Percentiles rank a stretch among this genome's conserved stretches.
phyloP scores from a whole-genome alignment of 2,797 vertebrate genomes.

The Phalanger gymnotis region DNA sequence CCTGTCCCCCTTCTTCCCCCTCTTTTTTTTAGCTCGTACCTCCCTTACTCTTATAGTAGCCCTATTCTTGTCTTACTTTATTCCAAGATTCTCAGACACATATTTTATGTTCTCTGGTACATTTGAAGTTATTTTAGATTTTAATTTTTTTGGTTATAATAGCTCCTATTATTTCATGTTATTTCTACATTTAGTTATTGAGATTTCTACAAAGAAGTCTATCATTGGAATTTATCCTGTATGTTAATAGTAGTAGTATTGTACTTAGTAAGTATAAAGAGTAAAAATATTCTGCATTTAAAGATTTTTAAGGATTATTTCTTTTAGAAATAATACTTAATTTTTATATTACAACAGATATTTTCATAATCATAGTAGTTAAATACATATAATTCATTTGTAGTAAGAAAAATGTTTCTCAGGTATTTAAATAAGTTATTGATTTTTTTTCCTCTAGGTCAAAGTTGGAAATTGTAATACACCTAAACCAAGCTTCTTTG shows the following conservation, averaged over 20 bases:
- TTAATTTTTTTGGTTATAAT: neutral
- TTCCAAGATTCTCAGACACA: neutral
- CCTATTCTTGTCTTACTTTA: neutral
- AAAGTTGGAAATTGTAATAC: slow-evolving; percentile 96
- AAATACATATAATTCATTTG: slow-evolving; percentile 34
- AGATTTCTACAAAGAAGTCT: neutral
- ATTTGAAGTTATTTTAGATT: neutral
- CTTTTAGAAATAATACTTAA: slow-evolving; percentile 57
- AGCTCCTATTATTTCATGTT: neutral
- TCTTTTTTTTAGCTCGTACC: neutral
- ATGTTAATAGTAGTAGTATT: slow-evolving; percentile 8
- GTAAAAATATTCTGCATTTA: slow-evolving; percentile 29
- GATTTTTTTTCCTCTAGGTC: slow-evolving; percentile 85
- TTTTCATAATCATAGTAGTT: slow-evolving; percentile 51
- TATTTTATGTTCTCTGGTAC: neutral
- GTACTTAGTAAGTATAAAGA: neutral
- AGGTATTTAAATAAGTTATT: slow-evolving; percentile 58
- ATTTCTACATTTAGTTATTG: neutral
- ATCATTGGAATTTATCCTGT: neutral
- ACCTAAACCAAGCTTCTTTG: slow-evolving; percentile 96
- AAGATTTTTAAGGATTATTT: slow-evolving; percentile 47
- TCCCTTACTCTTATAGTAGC: neutral
- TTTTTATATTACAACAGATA: slow-evolving; percentile 36
- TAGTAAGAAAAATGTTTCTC: slow-evolving; percentile 46
- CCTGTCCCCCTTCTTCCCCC: accelerated